phyloP scores from a whole-genome alignment of 2,888 invertebrate genomes.

The Odontothrips loti region DNA sequence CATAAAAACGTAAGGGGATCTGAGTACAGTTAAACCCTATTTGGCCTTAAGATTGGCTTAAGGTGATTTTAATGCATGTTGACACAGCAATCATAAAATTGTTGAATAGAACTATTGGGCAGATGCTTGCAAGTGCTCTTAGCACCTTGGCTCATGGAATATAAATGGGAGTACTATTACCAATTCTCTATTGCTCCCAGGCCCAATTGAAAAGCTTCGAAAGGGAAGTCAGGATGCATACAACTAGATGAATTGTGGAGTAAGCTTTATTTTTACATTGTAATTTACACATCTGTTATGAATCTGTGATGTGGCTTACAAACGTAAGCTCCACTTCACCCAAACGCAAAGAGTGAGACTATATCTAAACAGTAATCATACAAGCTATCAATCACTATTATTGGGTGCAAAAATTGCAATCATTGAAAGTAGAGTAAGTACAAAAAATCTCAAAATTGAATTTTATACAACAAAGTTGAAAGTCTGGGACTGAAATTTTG shows the following conservation, averaged over 20 bases:
- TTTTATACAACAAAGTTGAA: neutral
- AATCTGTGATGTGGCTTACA: neutral
- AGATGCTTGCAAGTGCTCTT: no score
- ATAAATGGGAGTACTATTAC: no score
- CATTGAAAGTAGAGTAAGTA: neutral
- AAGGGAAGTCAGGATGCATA: no score
- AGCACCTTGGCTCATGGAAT: no score
- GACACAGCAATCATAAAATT: no score
- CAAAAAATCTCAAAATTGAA: slow-evolving; percentile 18
- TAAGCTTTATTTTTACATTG: slow-evolving; percentile 16
- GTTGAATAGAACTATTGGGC: no score
- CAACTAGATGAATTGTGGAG: neutral
- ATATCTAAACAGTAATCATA: slow-evolving; percentile 16
- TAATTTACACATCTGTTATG: slow-evolving; percentile 5
- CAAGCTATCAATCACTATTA: slow-evolving; percentile 14
- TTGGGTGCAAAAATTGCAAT: slow-evolving; percentile 17
- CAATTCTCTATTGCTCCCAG: no score
- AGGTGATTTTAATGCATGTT: no score
- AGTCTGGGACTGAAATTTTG: neutral
- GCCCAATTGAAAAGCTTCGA: no score
- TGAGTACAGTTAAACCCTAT: no score
- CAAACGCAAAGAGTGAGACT: slow-evolving; percentile 26
- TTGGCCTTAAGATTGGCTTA: no score
- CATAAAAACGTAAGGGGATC: no score
- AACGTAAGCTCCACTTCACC: slow-evolving; percentile 1